Base-by-base conservation (phyloP, 2,888 invertebrate genomes). In the Hypercompe scribonia region DNA sequence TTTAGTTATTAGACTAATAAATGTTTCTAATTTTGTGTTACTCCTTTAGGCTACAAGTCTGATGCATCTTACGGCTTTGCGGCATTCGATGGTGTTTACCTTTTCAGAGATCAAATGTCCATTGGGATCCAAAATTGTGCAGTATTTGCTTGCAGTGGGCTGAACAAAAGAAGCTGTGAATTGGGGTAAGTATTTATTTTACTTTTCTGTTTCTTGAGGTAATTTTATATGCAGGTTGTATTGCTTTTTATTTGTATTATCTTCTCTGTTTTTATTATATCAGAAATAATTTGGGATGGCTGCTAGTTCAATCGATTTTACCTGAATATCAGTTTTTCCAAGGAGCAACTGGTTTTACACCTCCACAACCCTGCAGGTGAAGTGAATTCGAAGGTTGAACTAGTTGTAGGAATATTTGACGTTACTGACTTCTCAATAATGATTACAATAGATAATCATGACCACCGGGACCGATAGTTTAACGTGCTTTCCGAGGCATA, bases 71-170 rank as follows among this genome's bases (percentile, higher is more conserved):
- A 91, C 63, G 89, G 88, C 0, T 72, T 94, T 3, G 90, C 89
- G 0, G 91, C 82, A 0, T 93, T 89, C 69, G 81, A 88, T 4
- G 94, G 93, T 0, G 68, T 88, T 10, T 89, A 88, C 0, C 81
- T 85, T 0, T 84, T 84, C 21, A 88, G 86, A 0, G 76, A 74
- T 3, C 76, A 73, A 0, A 84, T 86, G 39, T 81, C 89, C 46
- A 88, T 94, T 15, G 93, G 91, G 0, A 77, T 83, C 0, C 90
- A 93, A 36, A 88, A 80, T 64, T 95, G 95, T 50, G 87, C 87
- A 0, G 58, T 94, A 0, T 81, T 91, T 42, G 89, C 90, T 0
- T 93, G 92, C 74, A 87, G 86, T 2, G 90, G 90, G 0, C 77
- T 86, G 13, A 88, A 90, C 75, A 89, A 92, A 71, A 85, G 86